Base-by-base conservation (phyloP, 2,113 vertebrate species). In the Neotragus moschatus region DNA sequence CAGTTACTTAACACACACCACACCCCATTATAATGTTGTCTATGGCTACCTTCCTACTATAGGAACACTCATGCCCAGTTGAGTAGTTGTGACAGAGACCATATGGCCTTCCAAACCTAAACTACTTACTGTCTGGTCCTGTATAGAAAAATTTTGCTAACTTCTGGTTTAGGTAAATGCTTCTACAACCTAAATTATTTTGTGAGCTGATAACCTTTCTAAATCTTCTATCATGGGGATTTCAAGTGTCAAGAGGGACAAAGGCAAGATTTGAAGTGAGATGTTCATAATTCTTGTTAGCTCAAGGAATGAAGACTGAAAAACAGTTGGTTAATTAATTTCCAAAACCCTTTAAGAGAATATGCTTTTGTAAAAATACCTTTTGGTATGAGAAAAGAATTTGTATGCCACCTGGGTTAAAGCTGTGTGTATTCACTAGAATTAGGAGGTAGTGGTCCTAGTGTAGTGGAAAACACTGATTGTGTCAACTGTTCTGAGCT, bases 301-400 rank as follows among this genome's bases (percentile, higher is more conserved):
- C 30, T 56, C 75, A 96, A 90, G 26, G 33, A 89, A 79, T 66
- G 17, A 96, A 96, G 58, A 88, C 23, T 85, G 60, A 51, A 88
- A 93, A 90, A 91, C 23, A 95, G 28, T 86, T 97, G 36, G 82
- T 95, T 86, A 93, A 90, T 53, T 96, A 61, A 89, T 3, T 4
- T 90, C 66, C 39, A 95, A 55, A 51, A 45, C 77, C 36, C 70
- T 70, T 95, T 88, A 97, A 88, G 53, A 86, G 14, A 88, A 7
- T 45, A 6, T 86, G n/a, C 39, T 97, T 96, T 88, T 86, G 92
- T 96, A 89, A 96, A 75, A 55, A 91, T 43, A 10, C 30, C 49
- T 85, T 95, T 96, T 81, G 75, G 21, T 88, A 6, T 36, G 58
- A 95, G 60, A 84, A 47, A 87, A 55, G 45, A 91, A 25, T 92